phyloP scores from a whole-genome alignment of 2,888 invertebrate genomes.

The Amphipyra tragopoginis region DNA sequence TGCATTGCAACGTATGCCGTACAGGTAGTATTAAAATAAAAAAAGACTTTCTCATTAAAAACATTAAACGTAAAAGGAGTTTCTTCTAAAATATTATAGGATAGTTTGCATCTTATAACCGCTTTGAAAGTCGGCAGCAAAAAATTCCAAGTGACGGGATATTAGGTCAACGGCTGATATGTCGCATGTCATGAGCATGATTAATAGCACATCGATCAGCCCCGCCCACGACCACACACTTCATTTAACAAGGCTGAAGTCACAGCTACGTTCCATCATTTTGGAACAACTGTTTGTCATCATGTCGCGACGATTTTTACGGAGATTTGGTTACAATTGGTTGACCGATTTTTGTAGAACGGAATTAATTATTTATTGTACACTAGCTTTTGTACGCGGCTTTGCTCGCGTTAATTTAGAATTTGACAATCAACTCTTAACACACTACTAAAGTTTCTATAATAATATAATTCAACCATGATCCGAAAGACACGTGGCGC shows the following conservation, averaged over 20 bases:
- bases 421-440: no score
- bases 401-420: no score
- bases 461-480: no score
- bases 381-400: no score
- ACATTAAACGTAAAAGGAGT: no score
- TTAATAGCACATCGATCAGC: slow-evolving; percentile 53
- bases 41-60: no score
- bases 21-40: no score
- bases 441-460: no score
- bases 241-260: slow-evolving; percentile 47
- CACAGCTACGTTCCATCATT: slow-evolving; percentile 22
- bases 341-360: background rate
- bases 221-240: slow-evolving; percentile 48
- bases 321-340: slow-evolving; percentile 30
- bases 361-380: slow-evolving; percentile 12
- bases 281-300: slow-evolving; percentile 22
- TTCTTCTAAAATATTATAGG: no score
- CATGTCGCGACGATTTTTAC: slow-evolving; percentile 7
- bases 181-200: slow-evolving; percentile 39
- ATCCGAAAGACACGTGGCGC: no score
- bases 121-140: slow-evolving; percentile 1
- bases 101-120: no score
- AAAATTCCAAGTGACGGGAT: slow-evolving; percentile 19
- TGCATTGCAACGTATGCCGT: no score
- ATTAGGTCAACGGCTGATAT: slow-evolving; percentile 20